Percentiles rank a stretch among this genome's conserved stretches.
phyloP scores from a whole-genome alignment of 1,140 invertebrate species.

The Cydia fagiglandana region DNA sequence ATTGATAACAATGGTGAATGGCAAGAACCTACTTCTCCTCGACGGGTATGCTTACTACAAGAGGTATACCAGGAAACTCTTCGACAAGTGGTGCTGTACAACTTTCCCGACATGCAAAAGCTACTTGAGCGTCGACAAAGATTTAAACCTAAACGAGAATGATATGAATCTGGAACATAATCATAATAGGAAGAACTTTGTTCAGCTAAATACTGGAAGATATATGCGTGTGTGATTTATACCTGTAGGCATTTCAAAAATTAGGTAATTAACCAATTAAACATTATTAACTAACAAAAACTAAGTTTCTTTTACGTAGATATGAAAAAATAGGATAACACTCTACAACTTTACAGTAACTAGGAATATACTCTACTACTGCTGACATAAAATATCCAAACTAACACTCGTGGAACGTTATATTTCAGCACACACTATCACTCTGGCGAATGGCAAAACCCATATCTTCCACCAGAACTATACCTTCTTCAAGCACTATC shows the following conservation, averaged over 20 bases:
- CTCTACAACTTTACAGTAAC: too few relatives aligned
- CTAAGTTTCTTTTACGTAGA: too few relatives aligned
- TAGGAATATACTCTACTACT: too few relatives aligned
- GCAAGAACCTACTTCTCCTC: slow-evolving; percentile 30
- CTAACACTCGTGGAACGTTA: not conserved
- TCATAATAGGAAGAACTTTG: slow-evolving; percentile 26
- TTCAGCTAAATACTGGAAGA: slow-evolving; percentile 6
- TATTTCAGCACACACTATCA: slow-evolving; percentile 5
- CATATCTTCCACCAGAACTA: not conserved
- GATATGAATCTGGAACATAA: slow-evolving; percentile 34
- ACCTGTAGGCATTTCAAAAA: not conserved
- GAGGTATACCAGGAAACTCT: slow-evolving; percentile 9
- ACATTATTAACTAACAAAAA: too few relatives aligned
- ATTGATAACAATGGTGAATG: slow-evolving; percentile 37
- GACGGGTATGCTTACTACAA: slow-evolving; percentile 38
- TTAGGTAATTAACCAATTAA: too few relatives aligned
- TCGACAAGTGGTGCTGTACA: slow-evolving; percentile 43
- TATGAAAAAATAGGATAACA: too few relatives aligned
- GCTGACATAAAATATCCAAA: not conserved
- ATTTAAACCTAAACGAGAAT: slow-evolving; percentile 11
- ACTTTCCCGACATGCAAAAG: slow-evolving; percentile 40
- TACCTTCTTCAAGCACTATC: slow-evolving; percentile 13
- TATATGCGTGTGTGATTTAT: not conserved
- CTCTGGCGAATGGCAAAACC: slow-evolving; percentile 7
- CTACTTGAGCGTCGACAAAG: slow-evolving; percentile 23